These are phyloP conservation scores for Sarcophaga carnaria DNA, from an alignment of 2,888 invertebrate genomes.

Conservation along the genomic window DNA sequence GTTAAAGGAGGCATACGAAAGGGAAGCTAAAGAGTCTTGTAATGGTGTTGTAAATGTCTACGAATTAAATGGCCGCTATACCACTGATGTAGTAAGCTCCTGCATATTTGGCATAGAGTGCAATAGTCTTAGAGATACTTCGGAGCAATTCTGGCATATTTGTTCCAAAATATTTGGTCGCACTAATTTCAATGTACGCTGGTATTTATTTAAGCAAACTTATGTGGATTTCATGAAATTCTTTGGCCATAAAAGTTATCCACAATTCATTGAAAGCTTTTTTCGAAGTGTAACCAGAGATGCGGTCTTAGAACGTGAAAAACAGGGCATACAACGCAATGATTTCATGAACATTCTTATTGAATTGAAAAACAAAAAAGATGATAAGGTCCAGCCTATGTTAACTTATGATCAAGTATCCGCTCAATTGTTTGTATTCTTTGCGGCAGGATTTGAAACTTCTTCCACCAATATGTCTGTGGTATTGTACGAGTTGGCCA, in stretches of 20 bases:
- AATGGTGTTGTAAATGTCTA: slow-evolving; percentile 78
- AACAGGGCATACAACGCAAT: slow-evolving; percentile 73
- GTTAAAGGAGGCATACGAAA: slow-evolving; percentile 65
- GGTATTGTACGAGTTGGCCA: slow-evolving; percentile 82
- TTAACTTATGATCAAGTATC: slow-evolving; percentile 81
- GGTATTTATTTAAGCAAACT: slow-evolving; percentile 71
- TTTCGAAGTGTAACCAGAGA: slow-evolving; percentile 73
- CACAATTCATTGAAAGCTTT: slow-evolving; percentile 61
- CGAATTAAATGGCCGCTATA: slow-evolving; percentile 81
- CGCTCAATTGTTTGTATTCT: slow-evolving; percentile 83
- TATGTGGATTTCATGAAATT: slow-evolving; percentile 56
- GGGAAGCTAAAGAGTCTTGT: slow-evolving; percentile 54
- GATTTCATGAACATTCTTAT: slow-evolving; percentile 76
- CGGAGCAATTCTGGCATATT: slow-evolving; percentile 77
- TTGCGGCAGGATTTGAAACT: slow-evolving; percentile 83
- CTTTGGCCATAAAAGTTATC: slow-evolving; percentile 3
- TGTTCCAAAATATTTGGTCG: slow-evolving; percentile 71
- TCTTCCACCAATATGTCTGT: slow-evolving; percentile 82
- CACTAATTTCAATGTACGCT: slow-evolving; percentile 71
- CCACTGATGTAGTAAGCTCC: slow-evolving; percentile 82
- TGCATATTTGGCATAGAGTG: slow-evolving; percentile 82
- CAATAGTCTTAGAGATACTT: slow-evolving; percentile 80
- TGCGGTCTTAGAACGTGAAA: slow-evolving; percentile 72
- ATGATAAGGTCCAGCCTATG: slow-evolving; percentile 47
- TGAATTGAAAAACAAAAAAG: slow-evolving; percentile 71